Evolutionary conservation across 2,888 invertebrate genomes (phyloP).

Genomic region (Dryobotodes eremita): DNA sequence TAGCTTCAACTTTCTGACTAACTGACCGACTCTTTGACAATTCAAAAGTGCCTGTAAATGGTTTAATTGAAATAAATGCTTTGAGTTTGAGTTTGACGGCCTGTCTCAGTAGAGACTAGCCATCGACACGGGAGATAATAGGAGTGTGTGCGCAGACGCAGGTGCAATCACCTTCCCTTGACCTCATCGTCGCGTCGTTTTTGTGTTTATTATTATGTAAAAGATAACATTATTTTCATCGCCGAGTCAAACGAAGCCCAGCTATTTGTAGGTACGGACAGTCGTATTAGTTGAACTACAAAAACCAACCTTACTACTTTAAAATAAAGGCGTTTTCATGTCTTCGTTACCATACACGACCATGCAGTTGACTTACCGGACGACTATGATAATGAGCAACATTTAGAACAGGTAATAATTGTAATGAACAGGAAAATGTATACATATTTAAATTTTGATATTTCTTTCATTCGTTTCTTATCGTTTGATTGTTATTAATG

Average conservation of each 20-base stretch:
- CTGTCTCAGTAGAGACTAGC: no score
- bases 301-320: neutral
- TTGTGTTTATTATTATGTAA: no score
- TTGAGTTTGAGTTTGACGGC: no score
- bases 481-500: neutral
- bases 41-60: no score
- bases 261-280: neutral
- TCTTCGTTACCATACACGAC: neutral
- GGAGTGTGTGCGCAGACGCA: no score
- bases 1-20: no score
- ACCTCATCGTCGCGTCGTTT: no score
- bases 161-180: no score
- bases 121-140: no score
- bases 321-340: neutral
- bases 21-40: no score
- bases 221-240: neutral
- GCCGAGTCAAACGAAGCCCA: neutral
- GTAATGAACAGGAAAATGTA: neutral
- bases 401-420: neutral
- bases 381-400: neutral
- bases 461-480: neutral
- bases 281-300: neutral
- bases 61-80: no score
- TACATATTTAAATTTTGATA: neutral
- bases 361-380: neutral